phyloP scores from a whole-genome alignment of 2,888 invertebrate species.

The Athripsodes cinereus region DNA sequence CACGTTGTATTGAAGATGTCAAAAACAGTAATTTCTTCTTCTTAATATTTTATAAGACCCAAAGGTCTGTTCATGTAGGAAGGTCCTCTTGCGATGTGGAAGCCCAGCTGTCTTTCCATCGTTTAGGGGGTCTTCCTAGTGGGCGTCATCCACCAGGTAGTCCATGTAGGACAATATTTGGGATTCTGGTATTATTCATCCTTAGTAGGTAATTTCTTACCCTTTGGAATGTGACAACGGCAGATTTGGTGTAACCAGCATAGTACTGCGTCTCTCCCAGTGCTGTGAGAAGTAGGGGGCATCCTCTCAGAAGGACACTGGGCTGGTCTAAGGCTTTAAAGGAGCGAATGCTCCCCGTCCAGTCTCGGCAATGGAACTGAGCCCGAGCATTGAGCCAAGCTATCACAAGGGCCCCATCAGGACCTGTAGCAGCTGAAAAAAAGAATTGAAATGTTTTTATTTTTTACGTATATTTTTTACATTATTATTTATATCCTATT shows the following conservation, averaged over 20 bases:
- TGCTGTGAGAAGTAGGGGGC: constrained; percentile 54
- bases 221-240: constrained; percentile 50
- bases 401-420: constrained; percentile 47
- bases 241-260: constrained; percentile 62
- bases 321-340: constrained; percentile 62
- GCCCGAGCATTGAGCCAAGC: constrained; percentile 61
- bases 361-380: constrained; percentile 61
- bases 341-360: constrained; percentile 58
- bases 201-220: too few species aligned
- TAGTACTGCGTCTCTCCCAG: constrained; percentile 70
- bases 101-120: too few species aligned
- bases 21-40: too few species aligned
- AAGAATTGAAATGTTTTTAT: too few species aligned
- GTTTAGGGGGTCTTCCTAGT: too few species aligned
- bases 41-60: too few species aligned
- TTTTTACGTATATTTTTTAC: neutral
- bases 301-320: constrained; percentile 18
- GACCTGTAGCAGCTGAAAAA: constrained; percentile 31
- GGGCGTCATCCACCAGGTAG: too few species aligned
- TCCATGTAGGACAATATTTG: too few species aligned
- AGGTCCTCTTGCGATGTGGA: too few species aligned
- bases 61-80: too few species aligned
- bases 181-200: too few species aligned
- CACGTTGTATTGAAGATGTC: too few species aligned
- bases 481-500: neutral